Conservation (phyloP, 2,113 vertebrate species). For the Ifrita kowaldi region DNA sequence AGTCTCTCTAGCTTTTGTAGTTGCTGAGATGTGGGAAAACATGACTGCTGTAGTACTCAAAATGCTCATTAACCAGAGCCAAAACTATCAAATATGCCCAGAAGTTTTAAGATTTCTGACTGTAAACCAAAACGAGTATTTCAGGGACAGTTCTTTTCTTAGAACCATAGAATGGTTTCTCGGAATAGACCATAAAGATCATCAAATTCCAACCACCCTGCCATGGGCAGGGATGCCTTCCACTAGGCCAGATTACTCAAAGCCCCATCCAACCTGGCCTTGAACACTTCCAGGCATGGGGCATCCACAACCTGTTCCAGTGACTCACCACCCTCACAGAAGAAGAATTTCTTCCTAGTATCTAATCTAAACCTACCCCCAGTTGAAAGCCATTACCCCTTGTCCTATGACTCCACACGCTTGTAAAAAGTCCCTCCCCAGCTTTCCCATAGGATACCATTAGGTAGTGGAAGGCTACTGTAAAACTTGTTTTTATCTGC, state of each 20-base stretch:
- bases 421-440: neutral
- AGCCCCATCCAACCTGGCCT: neutral
- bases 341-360: neutral
- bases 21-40: neutral
- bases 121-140: neutral
- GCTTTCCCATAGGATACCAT: neutral
- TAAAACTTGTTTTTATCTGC: neutral
- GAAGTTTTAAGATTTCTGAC: neutral
- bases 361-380: neutral
- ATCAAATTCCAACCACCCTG: neutral
- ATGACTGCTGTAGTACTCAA: neutral
- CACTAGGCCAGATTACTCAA: neutral
- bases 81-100: neutral
- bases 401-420: neutral
- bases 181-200: neutral
- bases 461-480: neutral
- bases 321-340: neutral
- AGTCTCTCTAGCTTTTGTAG: neutral
- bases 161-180: neutral
- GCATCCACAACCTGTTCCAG: neutral
- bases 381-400: neutral
- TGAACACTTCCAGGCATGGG: neutral
- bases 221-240: neutral
- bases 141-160: neutral
- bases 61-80: neutral